Base-by-base conservation (phyloP, 2,113 vertebrate species). In the Mugil cephalus region DNA sequence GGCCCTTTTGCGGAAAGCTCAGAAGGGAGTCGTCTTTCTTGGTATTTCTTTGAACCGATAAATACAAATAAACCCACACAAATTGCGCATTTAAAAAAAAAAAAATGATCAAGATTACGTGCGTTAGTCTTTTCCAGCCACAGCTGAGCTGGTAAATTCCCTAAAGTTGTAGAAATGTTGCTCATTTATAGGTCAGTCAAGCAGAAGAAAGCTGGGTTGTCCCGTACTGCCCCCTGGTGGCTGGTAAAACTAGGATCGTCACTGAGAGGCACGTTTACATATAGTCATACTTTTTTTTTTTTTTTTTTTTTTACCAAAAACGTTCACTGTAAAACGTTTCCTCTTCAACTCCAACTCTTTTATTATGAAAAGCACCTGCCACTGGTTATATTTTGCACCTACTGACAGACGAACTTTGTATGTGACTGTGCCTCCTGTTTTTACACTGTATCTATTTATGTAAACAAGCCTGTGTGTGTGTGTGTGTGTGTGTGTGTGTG, bases 361-460 rank as follows among this genome's bases (percentile, higher is more conserved):
- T 51, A 21, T 46, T 15, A n/a, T n/a, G n/a, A 46, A 17, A 46
- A 50, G 19, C 34, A 11, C 19, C 47, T 78, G 47, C 45, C 46
- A 15, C 65, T 46, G 65, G 21, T 75, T 34, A 10, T 54, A 21
- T 74, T 83, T 78, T 88, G 11, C 80, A 78, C 71, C 61, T 61
- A 52, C 64, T 74, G 70, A 86, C 81, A 48, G 68, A 63, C 78
- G 77, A 86, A 81, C 76, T 86, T 86, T 84, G 55, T 85, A 64
- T 74, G 85, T 92, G 84, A 91, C 77, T 42, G 79, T 89, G 88
- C 88, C 88, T 88, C 85, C 85, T 90, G 83, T 92, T 89, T 87
- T 79, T 85, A 91, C 87, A 92, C 78, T 89, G 89, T 87, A 88
- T 78, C 87, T 90, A 84, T 91, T 92, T 92, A 89, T 90, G 82